Conservation (phyloP, 2,113 vertebrate genomes). For the Nannobrachium achirus region DNA sequence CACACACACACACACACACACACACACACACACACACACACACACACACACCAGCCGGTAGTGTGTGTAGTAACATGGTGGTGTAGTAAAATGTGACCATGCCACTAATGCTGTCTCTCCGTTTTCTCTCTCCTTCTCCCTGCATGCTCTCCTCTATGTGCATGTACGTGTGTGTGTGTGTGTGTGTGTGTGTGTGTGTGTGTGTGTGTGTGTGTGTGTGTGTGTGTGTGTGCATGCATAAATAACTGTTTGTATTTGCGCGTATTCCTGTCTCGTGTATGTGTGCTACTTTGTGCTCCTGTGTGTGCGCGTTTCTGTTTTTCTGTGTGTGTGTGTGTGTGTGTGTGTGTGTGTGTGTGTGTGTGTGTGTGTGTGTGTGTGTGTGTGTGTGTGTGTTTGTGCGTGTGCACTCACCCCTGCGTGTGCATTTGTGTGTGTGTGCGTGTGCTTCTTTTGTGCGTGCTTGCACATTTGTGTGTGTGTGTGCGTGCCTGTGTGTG, state of each 20-base stretch:
- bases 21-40: conserved; percentile 7
- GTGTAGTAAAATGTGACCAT: no score
- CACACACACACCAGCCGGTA: background rate
- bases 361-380: no score
- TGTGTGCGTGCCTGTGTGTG: background rate
- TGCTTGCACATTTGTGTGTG: background rate
- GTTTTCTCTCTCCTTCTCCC: background rate
- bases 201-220: conserved; percentile 8
- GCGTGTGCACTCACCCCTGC: background rate
- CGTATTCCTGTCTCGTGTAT: background rate
- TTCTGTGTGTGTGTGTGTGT: background rate
- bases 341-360: background rate
- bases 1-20: background rate
- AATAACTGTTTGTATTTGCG: conserved; percentile 8
- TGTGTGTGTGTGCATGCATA: conserved; percentile 14
- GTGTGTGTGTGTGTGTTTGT: no score
- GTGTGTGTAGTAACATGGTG: no score
- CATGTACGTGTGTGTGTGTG: background rate
- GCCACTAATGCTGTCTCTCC: no score
- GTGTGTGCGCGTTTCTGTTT: background rate
- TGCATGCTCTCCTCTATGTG: no score
- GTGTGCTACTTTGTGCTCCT: background rate
- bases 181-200: conserved; percentile 7
- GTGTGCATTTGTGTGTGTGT: background rate
- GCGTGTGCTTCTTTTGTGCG: conserved; percentile 5